phyloP scores from a whole-genome alignment of 2,113 vertebrate species.

The Nycticryphes semicollaris region DNA sequence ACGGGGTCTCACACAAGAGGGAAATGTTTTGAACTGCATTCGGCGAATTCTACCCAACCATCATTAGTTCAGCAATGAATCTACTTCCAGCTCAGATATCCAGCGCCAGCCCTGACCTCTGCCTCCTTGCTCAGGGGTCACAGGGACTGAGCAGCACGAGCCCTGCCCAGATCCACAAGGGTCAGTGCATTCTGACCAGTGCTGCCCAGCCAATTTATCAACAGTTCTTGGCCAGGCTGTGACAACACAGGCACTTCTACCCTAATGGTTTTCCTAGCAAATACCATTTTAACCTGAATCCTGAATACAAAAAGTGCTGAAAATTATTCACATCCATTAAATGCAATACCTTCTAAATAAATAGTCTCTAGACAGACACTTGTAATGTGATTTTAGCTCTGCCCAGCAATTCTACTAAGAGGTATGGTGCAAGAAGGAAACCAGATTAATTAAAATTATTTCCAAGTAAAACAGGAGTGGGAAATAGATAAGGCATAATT shows the following conservation, averaged over 20 bases:
- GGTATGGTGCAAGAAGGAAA: not conserved
- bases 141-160: not conserved
- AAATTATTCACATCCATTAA: not conserved
- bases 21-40: not conserved
- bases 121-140: not conserved
- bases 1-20: not conserved
- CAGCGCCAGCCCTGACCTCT: not conserved
- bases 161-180: not conserved
- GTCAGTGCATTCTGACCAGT: not conserved
- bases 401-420: not conserved
- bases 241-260: not conserved
- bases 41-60: not conserved
- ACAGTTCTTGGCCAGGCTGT: not conserved
- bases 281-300: not conserved
- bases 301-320: not conserved
- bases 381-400: not conserved
- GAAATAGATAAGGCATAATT: conserved; percentile 2
- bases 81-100: not conserved
- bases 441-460: not conserved
- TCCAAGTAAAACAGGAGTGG: not conserved
- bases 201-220: not conserved
- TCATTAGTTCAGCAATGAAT: not conserved
- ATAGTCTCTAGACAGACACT: not conserved
- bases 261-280: not conserved
- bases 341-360: not conserved